Base-by-base conservation (phyloP, 2,797 vertebrate genomes). In the Malacoraja senta region DNA sequence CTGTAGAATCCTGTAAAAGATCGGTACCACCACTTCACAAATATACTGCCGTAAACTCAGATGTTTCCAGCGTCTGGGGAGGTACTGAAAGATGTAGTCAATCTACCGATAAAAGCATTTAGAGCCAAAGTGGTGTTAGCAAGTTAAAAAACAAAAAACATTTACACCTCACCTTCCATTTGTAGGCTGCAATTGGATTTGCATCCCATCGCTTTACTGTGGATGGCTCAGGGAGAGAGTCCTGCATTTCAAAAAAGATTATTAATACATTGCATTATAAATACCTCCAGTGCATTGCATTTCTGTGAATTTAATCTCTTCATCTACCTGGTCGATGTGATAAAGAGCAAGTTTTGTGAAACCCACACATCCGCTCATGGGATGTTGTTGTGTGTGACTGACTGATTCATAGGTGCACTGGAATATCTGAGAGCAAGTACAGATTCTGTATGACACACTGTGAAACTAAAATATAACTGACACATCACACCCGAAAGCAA, bases 191-290 rank as follows among this genome's bases (percentile, higher is more conserved):
- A 95, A 97, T 97, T 72, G 98, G 97, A 96, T 97, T 98, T 93
- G 97, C 96, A 96, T 98, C 98, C 96, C 98, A 96, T 94, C 98
- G 98, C 96, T 98, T 98, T 95, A 98, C 96, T 94, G 98, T 98
- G 95, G 98, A 99, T 29, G 98, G 98, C 95, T 99, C 98, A 26
- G 98, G 98, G 96, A 98, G 97, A 95, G 98, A 98, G 95, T 98
- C 98, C 99, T 99, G 95, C 17, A 35, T 8, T 68, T 63, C 95
- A 94, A 96, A 96, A 95, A 96, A 93, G 96, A 91, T 71, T 26
- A n/a, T 38, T 35, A 71, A 71, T 17, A 71, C 32, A 19, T 32
- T 71, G 6, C 10, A 38, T 24, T 68, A 68, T 17, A 68, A 72
- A 71, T 91, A 91, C 12, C 3, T 91, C n/a, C 32, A 44, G 19